phyloP scores from a whole-genome alignment of 1,140 invertebrate species.

The Hyphantria cunea region DNA sequence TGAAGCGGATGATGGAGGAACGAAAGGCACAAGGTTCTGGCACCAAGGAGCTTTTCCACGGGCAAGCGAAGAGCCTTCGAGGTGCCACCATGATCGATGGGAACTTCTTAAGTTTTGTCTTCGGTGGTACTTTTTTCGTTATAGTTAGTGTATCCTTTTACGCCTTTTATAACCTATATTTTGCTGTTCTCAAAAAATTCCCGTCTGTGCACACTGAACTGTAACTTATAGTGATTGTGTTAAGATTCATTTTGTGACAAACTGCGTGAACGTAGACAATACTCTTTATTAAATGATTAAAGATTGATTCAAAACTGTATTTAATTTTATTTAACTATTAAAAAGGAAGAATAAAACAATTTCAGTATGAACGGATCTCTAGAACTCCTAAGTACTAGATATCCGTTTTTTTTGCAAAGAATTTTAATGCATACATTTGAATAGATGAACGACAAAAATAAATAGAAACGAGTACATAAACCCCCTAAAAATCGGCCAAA shows the following conservation, averaged over 20 bases:
- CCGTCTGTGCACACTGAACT: slow-evolving; percentile 89
- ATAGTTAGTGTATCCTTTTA: slow-evolving; percentile 90
- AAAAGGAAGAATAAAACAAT: too few relatives aligned
- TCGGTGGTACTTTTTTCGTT: slow-evolving; percentile 88
- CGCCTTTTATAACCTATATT: slow-evolving; percentile 92
- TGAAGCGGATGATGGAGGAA: slow-evolving; percentile 91
- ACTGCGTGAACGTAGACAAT: not conserved
- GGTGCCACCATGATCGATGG: slow-evolving; percentile 88
- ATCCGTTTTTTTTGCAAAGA: too few relatives aligned
- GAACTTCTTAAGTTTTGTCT: slow-evolving; percentile 90
- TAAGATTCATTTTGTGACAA: not conserved
- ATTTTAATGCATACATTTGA: too few relatives aligned
- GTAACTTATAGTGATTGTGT: slow-evolving; percentile 69
- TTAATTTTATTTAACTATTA: too few relatives aligned
- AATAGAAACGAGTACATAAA: too few relatives aligned
- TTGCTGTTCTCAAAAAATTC: slow-evolving; percentile 91
- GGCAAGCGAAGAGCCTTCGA: slow-evolving; percentile 75
- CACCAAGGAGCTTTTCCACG: slow-evolving; percentile 75
- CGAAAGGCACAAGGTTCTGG: slow-evolving; percentile 78
- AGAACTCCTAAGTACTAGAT: too few relatives aligned
- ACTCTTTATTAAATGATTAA: slow-evolving; percentile 2
- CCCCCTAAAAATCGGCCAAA: too few relatives aligned
- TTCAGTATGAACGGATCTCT: too few relatives aligned
- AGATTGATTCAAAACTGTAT: not conserved
- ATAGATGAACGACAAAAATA: too few relatives aligned